Evolutionary conservation across 2,797 vertebrate genomes (phyloP), one percentile per base, ranked within the genome.

Genomic region (Moxostoma hubbsi): DNA sequence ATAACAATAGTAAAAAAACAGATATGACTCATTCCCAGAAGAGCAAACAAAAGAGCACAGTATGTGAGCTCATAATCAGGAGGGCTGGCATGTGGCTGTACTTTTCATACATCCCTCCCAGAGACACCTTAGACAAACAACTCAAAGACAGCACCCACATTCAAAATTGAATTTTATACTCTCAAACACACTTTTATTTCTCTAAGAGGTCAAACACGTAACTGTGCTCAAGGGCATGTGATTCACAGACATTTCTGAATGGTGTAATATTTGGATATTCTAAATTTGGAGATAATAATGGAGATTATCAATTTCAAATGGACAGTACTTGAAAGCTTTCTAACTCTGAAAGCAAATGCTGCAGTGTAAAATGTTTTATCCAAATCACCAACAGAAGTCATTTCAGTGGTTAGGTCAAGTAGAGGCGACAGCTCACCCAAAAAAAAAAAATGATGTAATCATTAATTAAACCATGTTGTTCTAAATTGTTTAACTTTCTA

Each of bases 1-100:
- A n/a, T 7, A 9, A 73, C 77, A 79, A 79, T 53, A 77, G 68
- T 13, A 59, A 73, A 73, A 62, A 82, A 72, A 77, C 62, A 73
- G 46, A 47, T 9, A 36, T 81, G 80, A 81, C 74, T 81, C 61
- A 77, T 58, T 63, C 58, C 66, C 54, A 81, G 9, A 36, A 11
- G 2, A 46, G 46, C 15, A 58, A 36, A 47, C 63, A 70, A n/a
- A n/a, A n/a, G n/a, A n/a, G n/a, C 36, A 36, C 36, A 36, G 36
- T 50, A 11, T 70, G 50, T 50, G 76, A 74, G 81, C 76, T 74
- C 66, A 82, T 64, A 75, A 51, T 62, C 72, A 62, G 47, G 18
- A 50, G 65, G 36, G 12, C 10, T 16, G 36, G 43, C 70, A 72
- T 43, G 70, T 64, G 43, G 4, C 62, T 4, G 62, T 36, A 36